Base-by-base conservation (phyloP, 2,113 vertebrate genomes). In the Zosterops borbonicus region DNA sequence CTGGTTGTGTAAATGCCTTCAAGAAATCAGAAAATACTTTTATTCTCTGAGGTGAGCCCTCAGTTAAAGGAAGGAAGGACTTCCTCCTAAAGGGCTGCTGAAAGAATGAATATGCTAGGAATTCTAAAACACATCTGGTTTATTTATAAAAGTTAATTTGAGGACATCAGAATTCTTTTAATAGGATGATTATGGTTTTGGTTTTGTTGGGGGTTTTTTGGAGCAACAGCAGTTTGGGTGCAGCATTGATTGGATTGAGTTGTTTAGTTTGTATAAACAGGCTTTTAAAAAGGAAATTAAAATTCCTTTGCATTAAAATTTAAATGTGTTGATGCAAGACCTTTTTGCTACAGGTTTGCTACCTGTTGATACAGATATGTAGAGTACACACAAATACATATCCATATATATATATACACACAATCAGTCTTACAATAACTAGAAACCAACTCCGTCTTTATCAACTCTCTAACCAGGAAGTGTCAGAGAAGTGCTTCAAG, bases 251-350 rank as follows among this genome's bases (percentile, higher is more conserved):
- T 93, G 49, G 62, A 53, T 46, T 23, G 55, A 47, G 16, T 60
- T 64, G 15, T 46, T 71, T 44, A 41, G 12, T 79, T 79, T 80
- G 70, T 65, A 35, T 56, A 79, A 90, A 52, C 12, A 53, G 39
- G 18, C 44, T 87, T 87, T 93, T 79, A 39, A 80, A 80, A 80
- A 6, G 63, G 39, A 79, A 90, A 79, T 60, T 53, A 82, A 89
- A 94, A 60, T 58, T 41, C 41, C 65, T 2, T 81, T 84, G 28
- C 79, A 46, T 79, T 67, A 60, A 37, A 75, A 68, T 85, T 63
- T 41, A 42, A 46, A 31, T 49, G 9, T 29, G 21, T 46, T 93
- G 46, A 28, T 60, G 29, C 39, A 82, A 56, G 37, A 56, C 53
- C 49, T 77, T 6, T 47, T 73, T 69, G 24, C 70, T 68, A 18